These are phyloP conservation scores for Panulirus ornatus DNA, from an alignment of 1,140 invertebrate genomes.

Conservation along the genomic window DNA sequence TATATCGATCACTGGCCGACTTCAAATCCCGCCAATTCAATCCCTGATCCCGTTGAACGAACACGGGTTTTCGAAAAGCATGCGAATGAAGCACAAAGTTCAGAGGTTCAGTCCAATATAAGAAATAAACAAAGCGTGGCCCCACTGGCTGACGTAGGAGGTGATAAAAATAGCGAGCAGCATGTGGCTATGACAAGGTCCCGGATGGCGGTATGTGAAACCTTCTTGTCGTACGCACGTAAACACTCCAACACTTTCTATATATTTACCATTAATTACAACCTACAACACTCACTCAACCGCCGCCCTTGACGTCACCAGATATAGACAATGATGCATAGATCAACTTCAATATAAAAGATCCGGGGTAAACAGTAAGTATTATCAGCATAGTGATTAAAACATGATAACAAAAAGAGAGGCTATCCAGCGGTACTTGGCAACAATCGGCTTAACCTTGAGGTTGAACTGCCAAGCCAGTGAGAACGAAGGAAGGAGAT, in stretches of 20 bases:
- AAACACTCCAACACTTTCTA: conserved; percentile 29
- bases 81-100: neutral
- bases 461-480: conserved; percentile 67
- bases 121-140: conserved; percentile 58
- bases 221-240: conserved; percentile 29
- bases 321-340: no score
- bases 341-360: neutral
- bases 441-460: conserved; percentile 66
- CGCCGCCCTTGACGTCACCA: no score
- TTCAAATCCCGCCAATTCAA: no score
- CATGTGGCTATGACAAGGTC: conserved; percentile 58
- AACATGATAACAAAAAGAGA: conserved; percentile 13
- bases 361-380: neutral
- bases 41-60: neutral
- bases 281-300: no score
- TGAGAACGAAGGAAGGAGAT: conserved; percentile 34
- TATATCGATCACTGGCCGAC: no score
- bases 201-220: conserved; percentile 48
- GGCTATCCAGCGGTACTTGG: conserved; percentile 41
- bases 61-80: no score
- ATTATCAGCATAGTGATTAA: conserved; percentile 3
- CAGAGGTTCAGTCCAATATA: conserved; percentile 21
- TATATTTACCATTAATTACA: neutral
- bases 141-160: conserved; percentile 52
- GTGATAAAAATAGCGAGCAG: conserved; percentile 59